Conservation (phyloP, 2,113 vertebrate genomes). For the Myotis lucifugus region DNA sequence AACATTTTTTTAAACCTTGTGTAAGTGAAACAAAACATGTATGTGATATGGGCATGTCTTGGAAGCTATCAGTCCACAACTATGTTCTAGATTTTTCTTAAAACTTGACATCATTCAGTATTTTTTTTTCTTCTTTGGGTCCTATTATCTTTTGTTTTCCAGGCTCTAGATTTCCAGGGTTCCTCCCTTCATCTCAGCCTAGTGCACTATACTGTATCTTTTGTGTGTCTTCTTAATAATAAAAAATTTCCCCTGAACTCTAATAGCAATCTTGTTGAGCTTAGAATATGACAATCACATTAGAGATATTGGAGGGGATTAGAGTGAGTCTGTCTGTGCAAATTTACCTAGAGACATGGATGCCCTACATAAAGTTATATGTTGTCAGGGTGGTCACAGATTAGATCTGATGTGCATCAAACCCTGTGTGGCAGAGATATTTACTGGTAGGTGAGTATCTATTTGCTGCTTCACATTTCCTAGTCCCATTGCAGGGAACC, state of each 20-base stretch:
- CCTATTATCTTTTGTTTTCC: neutral
- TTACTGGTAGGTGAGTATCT: neutral
- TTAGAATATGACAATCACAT: neutral
- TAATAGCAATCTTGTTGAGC: neutral
- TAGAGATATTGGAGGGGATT: neutral
- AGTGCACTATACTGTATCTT: neutral
- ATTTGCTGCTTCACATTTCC: neutral
- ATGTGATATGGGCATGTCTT: neutral
- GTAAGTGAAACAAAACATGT: neutral
- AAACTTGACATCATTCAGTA: neutral
- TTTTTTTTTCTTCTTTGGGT: neutral
- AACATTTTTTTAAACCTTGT: neutral
- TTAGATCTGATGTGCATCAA: neutral
- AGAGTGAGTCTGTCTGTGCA: neutral
- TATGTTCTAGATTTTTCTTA: neutral
- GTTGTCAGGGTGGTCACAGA: neutral
- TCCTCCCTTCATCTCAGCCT: neutral
- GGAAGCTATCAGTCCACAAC: neutral
- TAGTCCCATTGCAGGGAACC: neutral
- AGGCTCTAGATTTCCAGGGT: neutral
- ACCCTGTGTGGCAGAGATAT: neutral
- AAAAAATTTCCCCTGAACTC: neutral
- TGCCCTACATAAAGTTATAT: accelerated
- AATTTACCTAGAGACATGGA: neutral
- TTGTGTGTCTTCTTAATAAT: neutral